Evolutionary conservation across 2,797 vertebrate species (phyloP), one percentile per base, ranked within the genome.

Genomic region (Hyperoplus lanceolatus): DNA sequence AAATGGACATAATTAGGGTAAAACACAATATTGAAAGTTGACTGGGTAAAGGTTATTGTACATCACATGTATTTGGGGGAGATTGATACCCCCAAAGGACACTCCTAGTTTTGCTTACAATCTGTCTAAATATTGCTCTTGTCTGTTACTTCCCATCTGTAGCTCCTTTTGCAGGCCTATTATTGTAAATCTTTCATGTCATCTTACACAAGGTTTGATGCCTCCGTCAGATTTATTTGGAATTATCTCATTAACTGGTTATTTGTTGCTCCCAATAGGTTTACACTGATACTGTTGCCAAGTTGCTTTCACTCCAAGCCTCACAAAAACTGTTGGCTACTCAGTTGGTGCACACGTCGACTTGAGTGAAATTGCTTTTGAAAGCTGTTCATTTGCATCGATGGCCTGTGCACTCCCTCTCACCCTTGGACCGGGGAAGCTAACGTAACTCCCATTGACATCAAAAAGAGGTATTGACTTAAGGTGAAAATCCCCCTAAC

Each of bases 331-430:
- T 43, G 39, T 70, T 65, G 60, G 70, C 77, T 78, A 54, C 73
- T 91, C 83, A 68, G 60, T 70, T 79, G 75, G 43, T 51, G 51
- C 67, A 43, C 71, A 60, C 38, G 8, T 0, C 51, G 60, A 16
- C 53, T 75, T 59, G 85, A 87, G 53, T 74, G 14, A 74, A 84
- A 93, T 90, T 86, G 80, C 83, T 77, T 78, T 58, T 83, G 87
- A 91, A 85, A 84, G 82, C 87, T 75, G 77, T 82, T 87, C 81
- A 73, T 89, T 91, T 90, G 72, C 74, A 81, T 74, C 79, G 82
- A 90, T 73, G 68, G 79, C 48, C 67, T 39, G 73, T 86, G 86
- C 88, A 92, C 91, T 88, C 66, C 58, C 76, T 62, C 64, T 92
- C 70, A 86, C 78, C 83, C 63, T 75, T 6, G 55, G 62, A 79